Percentiles rank a stretch among this genome's conserved stretches.
Evolutionary conservation across 2,888 invertebrate species (phyloP).

Genomic region (Antheraea assamensis): DNA sequence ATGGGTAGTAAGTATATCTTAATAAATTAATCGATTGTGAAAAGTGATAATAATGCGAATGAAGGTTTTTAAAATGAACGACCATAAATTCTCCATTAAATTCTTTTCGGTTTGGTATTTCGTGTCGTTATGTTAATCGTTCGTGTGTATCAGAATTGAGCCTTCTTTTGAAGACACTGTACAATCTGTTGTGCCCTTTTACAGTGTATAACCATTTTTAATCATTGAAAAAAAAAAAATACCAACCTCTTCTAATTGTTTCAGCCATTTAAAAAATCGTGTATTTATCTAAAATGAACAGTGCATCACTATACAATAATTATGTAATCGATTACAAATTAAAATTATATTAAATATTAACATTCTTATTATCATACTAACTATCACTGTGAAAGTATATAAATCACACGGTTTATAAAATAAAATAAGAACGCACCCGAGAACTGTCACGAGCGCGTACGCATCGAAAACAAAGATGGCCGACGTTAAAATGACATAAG

Average conservation of each 20-base stretch:
- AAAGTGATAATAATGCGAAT: background rate
- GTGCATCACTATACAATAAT: slow-evolving; percentile 31
- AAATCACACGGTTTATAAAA: slow-evolving; percentile 67
- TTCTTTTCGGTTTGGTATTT: slow-evolving; percentile 28
- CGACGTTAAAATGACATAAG: slow-evolving; percentile 42
- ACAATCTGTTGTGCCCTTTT: slow-evolving; percentile 60
- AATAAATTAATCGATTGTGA: background rate
- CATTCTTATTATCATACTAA: slow-evolving; percentile 65
- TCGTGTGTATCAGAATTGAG: slow-evolving; percentile 13
- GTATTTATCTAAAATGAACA: slow-evolving; percentile 31
- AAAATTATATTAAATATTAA: slow-evolving; percentile 61
- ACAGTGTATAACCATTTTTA: background rate
- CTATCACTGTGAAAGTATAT: slow-evolving; percentile 70
- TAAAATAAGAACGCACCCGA: slow-evolving; percentile 58
- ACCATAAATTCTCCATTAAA: background rate
- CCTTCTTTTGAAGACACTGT: background rate
- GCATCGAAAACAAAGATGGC: slow-evolving; percentile 58
- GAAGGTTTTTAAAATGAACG: background rate
- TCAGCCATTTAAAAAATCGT: slow-evolving; percentile 16
- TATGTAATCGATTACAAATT: slow-evolving; percentile 59
- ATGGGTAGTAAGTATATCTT: too few species aligned
- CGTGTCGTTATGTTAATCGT: slow-evolving; percentile 28
- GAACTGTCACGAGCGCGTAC: slow-evolving; percentile 44
- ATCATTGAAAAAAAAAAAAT: background rate
- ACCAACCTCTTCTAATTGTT: background rate